Base-by-base conservation (phyloP, 2,888 invertebrate species). In the Catocala sponsa region DNA sequence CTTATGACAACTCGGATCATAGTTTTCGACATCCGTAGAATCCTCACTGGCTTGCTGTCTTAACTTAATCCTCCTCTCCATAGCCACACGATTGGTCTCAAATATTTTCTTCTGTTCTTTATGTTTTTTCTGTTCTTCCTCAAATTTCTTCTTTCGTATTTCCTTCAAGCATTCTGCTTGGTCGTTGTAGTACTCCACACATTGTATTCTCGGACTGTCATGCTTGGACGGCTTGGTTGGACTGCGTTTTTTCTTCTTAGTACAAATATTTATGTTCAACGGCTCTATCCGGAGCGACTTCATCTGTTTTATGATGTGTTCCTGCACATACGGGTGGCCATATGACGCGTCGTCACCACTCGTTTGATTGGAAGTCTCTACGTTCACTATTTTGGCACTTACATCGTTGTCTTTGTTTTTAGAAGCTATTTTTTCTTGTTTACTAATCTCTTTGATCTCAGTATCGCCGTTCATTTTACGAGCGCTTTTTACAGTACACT, bases 141-240 rank as follows among this genome's bases (percentile, higher is more conserved):
- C 91, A 2, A 90, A 70, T 61, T 87, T 92, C 67, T 85, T 90
- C 64, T 87, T 84, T 38, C 89, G 81, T 70, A 92, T 93, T 71
- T 95, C 95, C 80, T 95, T 95, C 52, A 96, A 85, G 72, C 96
- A 96, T 72, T 96, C 95, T 55, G 95, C 95, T 83, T 96, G 95
- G 70, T 95, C 96, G 83, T 96, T 96, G 84, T 96, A 96, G 73
- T 96, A 96, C 83, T 96, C 96, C 38, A 95, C 91, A 71, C 91
- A 92, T 75, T 87, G 82, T 68, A 85, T 81, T 52, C 87, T 86
- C 48, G 58, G 51, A 59, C 58, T 59, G 13, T 90, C 89, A 47
- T 74, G 84, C 67, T 91, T 93, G 83, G 91, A 89, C 82, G 91
- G 88, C 68, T 92, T 93, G 0, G 88, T 89, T 11, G 93, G 93